Conservation (phyloP, 2,888 invertebrate genomes). For the Andrena hattorfiana region DNA sequence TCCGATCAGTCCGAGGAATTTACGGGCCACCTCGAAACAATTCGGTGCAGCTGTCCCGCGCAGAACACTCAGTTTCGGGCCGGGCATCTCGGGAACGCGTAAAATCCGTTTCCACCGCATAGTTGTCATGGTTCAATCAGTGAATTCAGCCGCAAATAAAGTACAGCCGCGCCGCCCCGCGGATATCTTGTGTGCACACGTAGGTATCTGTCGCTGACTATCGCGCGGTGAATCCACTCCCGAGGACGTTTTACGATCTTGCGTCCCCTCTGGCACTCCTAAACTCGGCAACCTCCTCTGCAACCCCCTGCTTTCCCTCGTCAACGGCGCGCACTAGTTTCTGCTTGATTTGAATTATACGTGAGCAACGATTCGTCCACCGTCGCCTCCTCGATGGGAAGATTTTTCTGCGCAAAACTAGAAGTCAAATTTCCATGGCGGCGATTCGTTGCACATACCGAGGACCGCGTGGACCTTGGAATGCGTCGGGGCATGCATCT, state of each 20-base stretch:
- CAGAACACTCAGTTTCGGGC: constrained; percentile 13
- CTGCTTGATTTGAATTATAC: constrained; percentile 11
- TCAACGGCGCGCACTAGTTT: constrained; percentile 25
- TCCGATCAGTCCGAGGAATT: constrained; percentile 20
- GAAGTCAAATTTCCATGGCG: too few relatives aligned
- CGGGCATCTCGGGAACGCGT: constrained; percentile 58
- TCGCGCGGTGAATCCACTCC: constrained; percentile 65
- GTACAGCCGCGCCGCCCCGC: constrained; percentile 23
- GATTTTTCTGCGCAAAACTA: too few relatives aligned
- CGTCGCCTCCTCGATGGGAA: background rate
- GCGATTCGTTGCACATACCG: too few relatives aligned
- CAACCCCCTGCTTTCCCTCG: constrained; percentile 22
- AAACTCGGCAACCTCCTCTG: constrained; percentile 17
- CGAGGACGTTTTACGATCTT: constrained; percentile 69
- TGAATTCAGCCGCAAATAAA: constrained; percentile 64
- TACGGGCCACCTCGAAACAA: constrained; percentile 46
- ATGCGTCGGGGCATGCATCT: too few relatives aligned
- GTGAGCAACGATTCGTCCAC: background rate
- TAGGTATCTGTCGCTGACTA: constrained; percentile 58
- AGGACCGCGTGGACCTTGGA: too few relatives aligned
- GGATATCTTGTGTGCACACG: constrained; percentile 38
- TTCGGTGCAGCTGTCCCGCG: constrained; percentile 26
- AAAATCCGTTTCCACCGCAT: constrained; percentile 61
- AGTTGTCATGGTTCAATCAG: constrained; percentile 64
- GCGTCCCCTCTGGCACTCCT: constrained; percentile 38